Evolutionary conservation across 2,113 vertebrate species (phyloP).

Genomic region (Carlito syrichta): DNA sequence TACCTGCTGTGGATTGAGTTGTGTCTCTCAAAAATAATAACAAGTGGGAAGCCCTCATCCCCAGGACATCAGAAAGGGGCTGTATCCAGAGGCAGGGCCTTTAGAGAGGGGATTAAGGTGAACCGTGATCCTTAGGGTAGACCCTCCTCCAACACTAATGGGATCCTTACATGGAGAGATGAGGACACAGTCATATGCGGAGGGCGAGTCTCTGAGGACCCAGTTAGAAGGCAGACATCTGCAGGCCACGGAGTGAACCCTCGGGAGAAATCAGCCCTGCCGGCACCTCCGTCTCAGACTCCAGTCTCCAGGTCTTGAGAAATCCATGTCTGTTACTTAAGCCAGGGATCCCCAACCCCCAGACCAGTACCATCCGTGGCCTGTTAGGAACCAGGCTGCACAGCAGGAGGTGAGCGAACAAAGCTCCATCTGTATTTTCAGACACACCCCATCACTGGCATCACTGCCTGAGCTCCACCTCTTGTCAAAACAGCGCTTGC

Average conservation of each 20-base stretch:
- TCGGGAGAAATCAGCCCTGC: neutral
- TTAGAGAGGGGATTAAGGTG: neutral
- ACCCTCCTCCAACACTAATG: neutral
- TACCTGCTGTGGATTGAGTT: too few relatives aligned
- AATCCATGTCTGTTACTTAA: too few relatives aligned
- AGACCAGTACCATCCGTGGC: too few relatives aligned
- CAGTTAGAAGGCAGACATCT: fast-evolving
- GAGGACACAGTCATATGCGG: neutral
- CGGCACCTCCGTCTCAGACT: neutral
- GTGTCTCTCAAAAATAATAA: neutral
- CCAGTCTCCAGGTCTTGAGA: neutral
- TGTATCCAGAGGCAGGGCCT: too few relatives aligned
- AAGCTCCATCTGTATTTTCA: too few relatives aligned
- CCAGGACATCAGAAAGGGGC: neutral
- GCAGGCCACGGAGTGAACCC: neutral
- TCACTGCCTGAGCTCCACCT: too few relatives aligned
- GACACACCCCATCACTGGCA: too few relatives aligned
- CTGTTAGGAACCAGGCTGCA: too few relatives aligned
- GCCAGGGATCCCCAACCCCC: too few relatives aligned
- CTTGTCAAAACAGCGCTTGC: too few relatives aligned
- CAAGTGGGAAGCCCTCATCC: too few relatives aligned
- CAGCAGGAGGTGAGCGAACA: too few relatives aligned
- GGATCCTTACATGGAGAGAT: neutral
- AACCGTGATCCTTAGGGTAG: neutral
- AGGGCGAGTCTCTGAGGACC: fast-evolving